Evolutionary conservation across 2,113 vertebrate genomes (phyloP).

Genomic region (Rousettus leschenaultii): DNA sequence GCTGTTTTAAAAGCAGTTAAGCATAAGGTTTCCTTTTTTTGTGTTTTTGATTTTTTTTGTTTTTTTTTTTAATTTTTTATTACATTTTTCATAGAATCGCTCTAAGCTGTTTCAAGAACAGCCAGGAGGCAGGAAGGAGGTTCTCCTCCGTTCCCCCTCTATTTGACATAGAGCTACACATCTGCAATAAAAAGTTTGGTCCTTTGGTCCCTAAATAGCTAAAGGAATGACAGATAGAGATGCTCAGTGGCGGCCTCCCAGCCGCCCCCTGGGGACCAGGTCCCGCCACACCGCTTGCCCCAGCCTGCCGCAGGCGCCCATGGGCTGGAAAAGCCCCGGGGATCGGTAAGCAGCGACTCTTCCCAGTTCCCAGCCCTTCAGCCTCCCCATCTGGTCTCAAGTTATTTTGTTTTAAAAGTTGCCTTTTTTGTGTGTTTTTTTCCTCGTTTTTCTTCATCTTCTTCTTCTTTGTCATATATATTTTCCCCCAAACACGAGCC

Average conservation of each 20-base stretch:
- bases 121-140: conserved; percentile 92
- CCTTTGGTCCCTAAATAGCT: conserved; percentile 99
- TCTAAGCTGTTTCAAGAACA: conserved; percentile 93
- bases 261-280: conserved; percentile 72
- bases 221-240: conserved; percentile 99
- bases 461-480: conserved; percentile 62
- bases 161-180: conserved; percentile 97
- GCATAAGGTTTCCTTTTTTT: conserved; percentile 88
- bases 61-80: conserved; percentile 76
- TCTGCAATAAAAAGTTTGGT: conserved; percentile 99
- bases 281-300: conserved; percentile 49
- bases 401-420: conserved; percentile 80
- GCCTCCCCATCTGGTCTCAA: conserved; percentile 81
- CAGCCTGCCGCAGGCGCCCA: conserved; percentile 70
- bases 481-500: conserved; percentile 82
- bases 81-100: conserved; percentile 92
- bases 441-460: conserved; percentile 71
- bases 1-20: conserved; percentile 94
- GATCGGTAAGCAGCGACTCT: conserved; percentile 81
- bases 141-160: conserved; percentile 76
- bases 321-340: conserved; percentile 78
- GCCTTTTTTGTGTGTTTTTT: conserved; percentile 63
- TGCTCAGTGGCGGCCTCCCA: conserved; percentile 91
- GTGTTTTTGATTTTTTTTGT: conserved; percentile 86
- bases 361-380: conserved; percentile 82